Evolutionary conservation across 1,140 invertebrate species (phyloP).

Genomic region (Mactra quadrangularis): DNA sequence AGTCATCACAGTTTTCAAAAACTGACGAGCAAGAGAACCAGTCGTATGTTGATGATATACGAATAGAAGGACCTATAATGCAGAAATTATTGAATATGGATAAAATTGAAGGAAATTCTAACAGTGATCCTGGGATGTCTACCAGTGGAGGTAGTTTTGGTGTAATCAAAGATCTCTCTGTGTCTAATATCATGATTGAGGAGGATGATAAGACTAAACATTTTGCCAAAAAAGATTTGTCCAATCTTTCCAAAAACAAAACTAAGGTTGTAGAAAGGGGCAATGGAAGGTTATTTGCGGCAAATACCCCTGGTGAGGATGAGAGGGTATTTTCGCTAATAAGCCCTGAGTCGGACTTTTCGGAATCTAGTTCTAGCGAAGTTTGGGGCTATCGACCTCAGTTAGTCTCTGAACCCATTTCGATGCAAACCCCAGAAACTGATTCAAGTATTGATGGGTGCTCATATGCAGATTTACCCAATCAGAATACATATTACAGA

Average conservation of each 20-base stretch:
- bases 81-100: constrained; percentile 59
- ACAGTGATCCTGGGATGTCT: not conserved
- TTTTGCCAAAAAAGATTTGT: constrained; percentile 68
- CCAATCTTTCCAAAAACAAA: constrained; percentile 44
- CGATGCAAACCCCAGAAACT: constrained; percentile 39
- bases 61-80: constrained; percentile 45
- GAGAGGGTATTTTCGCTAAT: constrained; percentile 49
- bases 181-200: constrained; percentile 68
- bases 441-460: constrained; percentile 50
- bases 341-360: constrained; percentile 53
- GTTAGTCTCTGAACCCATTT: constrained; percentile 4
- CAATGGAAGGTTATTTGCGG: constrained; percentile 53
- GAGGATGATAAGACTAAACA: constrained; percentile 72
- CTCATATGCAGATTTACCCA: constrained; percentile 49
- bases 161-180: constrained; percentile 71
- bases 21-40: constrained; percentile 37
- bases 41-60: constrained; percentile 39
- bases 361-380: constrained; percentile 54
- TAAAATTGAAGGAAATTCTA: constrained; percentile 30
- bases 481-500: constrained; percentile 48
- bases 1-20: constrained; percentile 10
- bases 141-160: constrained; percentile 64
- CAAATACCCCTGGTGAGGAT: constrained; percentile 59
- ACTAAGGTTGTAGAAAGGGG: constrained; percentile 42
- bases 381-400: constrained; percentile 56